Evolutionary conservation across 92 coral and sea anemone genomes (phyloP).

Genomic region (Galaxea fascicularis): DNA sequence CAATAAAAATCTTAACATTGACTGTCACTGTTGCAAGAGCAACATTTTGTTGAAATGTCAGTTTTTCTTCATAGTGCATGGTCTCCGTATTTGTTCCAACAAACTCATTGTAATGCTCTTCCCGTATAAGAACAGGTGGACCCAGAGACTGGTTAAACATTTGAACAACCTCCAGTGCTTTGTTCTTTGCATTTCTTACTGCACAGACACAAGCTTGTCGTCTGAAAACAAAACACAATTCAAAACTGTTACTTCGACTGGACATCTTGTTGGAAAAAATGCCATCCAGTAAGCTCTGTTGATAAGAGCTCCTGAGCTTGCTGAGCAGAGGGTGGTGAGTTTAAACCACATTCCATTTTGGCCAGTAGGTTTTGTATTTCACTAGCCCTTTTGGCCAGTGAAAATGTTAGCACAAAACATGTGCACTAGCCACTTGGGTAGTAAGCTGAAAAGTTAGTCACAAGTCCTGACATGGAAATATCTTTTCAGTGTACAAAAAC

Average conservation of each 20-base stretch:
- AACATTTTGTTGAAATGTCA: conserved; percentile 78
- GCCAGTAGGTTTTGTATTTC: too few species aligned
- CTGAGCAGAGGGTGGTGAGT: too few species aligned
- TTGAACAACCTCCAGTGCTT: conserved; percentile 92
- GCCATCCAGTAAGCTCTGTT: too few species aligned
- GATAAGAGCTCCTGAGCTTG: too few species aligned
- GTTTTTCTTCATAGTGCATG: conserved; percentile 40
- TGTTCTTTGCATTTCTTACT: conserved; percentile 92
- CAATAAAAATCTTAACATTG: conserved; percentile 82
- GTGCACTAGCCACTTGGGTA: too few species aligned
- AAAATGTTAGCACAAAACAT: too few species aligned
- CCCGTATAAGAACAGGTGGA: conserved; percentile 85
- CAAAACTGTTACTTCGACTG: not conserved
- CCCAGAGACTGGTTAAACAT: conserved; percentile 93
- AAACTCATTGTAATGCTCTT: conserved; percentile 85
- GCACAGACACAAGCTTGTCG: conserved; percentile 97
- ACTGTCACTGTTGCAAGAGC: conserved; percentile 87
- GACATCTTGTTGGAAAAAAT: too few species aligned
- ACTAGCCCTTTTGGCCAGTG: too few species aligned
- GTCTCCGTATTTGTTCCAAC: conserved; percentile 57
- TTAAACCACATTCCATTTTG: too few species aligned
- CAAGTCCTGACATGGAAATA: too few species aligned
- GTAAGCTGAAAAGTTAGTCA: too few species aligned
- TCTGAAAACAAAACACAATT: conserved; percentile 43
- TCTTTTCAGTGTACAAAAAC: too few species aligned